Evolutionary conservation across 2,113 vertebrate species (phyloP), one percentile per base, ranked within the genome.

Genomic region (Diphyllodes magnificus): DNA sequence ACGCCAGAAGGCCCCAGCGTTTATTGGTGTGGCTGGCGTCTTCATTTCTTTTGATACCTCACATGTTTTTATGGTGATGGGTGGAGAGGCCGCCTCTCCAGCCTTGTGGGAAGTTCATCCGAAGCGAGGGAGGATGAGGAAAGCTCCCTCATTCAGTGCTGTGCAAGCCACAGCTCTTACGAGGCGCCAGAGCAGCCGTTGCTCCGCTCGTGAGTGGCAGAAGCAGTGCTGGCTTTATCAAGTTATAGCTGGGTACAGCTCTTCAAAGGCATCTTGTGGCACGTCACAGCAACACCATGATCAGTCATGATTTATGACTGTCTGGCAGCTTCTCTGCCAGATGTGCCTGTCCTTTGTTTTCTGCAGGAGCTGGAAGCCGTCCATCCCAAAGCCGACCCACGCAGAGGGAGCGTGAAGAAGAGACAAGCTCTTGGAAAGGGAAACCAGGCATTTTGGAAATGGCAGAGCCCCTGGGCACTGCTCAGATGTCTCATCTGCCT

Each of bases 271-370:
- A 75, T 82, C 54, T 44, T 13, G 71, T 4, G 20, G 68, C 79
- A 68, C 11, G 0, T 76, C 89, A 88, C 85, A 84, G 72, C 88
- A 86, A 9, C 68, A 64, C 69, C 82, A 81, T 1, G 22, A 86
- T 77, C 82, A 59, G 78, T 5, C 18, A 9, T 70, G 90, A 93
- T 94, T 90, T 90, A 93, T 68, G 88, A 71, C 60, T 1, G 16
- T 64, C 88, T 94, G 68, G 76, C 68, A 83, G 79, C 60, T 83
- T 25, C 69, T 73, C 71, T 96, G 68, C 93, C 92, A 96, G 94
- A 94, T 96, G 96, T 94, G 92, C 44, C 69, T 86, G 44, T 45
- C 64, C 53, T 96, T 96, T 95, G 93, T 95, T 75, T 96, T 66
- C 68, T 0, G 3, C 79, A 13, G 83, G 92, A 93, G 88, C 88